Base-by-base conservation (phyloP, 1,140 invertebrate species). In the honey bee (Apis mellifera) region DNA sequence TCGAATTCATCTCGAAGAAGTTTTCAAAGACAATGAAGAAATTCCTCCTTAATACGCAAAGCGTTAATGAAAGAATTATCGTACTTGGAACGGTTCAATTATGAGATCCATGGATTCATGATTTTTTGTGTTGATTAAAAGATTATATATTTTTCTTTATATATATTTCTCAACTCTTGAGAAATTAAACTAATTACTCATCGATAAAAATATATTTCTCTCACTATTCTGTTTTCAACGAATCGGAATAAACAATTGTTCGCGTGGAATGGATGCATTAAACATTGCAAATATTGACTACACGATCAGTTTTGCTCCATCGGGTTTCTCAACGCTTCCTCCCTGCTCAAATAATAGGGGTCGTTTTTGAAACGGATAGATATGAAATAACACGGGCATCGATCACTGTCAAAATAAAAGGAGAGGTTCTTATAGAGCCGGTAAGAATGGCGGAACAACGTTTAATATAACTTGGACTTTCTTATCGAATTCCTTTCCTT, bases 321-420 rank as follows among this genome's bases (percentile, higher is more conserved):
- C 19, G 60, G 11, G 21, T 55, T 52, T 77, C 57, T 74, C 55
- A 69, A 74, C 50, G 21, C 19, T 15, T 78, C 64, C 64, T 55
- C 69, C 17, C 19, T 52, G 59, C 80, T 86, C 76, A 84, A 87
- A 86, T 81, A 87, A 80, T 84, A 75, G 60, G 71, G 62, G 85
- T 87, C 85, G 70, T 54, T 87, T 79, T 62, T 83, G 71, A 71
- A 73, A 32, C 72, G 60, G 64, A 72, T 85, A 76, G 83, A 83
- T 85, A 66, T 77, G 86, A 87, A 88, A 88, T 88, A 88, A 88
- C 86, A 78, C 52, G 83, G 72, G 85, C 86, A 88, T 88, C 86
- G 86, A 88, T 88, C 86, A 88, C 83, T 75, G 86, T 87, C 86
- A 85, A 87, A 88, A 88, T 88, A 84, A 84, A 88, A 78, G 52